These are phyloP conservation scores for Venustaconcha ellipsiformis DNA, from an alignment of 1,140 invertebrate genomes.

Conservation along the genomic window DNA sequence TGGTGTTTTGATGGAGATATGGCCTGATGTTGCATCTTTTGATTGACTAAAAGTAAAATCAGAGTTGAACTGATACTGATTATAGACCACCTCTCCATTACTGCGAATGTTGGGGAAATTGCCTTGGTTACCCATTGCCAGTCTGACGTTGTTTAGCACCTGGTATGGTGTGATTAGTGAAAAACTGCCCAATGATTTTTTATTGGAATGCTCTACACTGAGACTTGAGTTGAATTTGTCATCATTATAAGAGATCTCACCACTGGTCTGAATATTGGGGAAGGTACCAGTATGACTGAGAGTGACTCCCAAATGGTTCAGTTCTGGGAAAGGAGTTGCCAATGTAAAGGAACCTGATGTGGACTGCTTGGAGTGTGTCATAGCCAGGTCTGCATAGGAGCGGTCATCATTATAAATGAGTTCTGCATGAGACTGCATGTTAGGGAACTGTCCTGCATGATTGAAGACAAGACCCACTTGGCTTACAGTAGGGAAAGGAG, in stretches of 20 bases:
- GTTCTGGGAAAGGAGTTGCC: conserved; percentile 8
- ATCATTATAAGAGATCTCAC: conserved; percentile 5
- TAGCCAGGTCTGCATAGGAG: conserved; percentile 3
- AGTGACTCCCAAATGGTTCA: conserved; percentile 15
- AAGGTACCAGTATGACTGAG: conserved; percentile 29
- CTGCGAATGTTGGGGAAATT: conserved; percentile 23
- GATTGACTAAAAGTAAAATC: conserved; percentile 13
- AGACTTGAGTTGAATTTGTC: too few relatives aligned
- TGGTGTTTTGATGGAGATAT: conserved; percentile 15
- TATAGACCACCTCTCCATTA: conserved; percentile 18
- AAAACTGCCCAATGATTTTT: too few relatives aligned
- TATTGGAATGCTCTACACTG: too few relatives aligned
- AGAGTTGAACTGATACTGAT: conserved; percentile 9
- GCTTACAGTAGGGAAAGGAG: conserved; percentile 25
- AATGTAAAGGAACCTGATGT: conserved; percentile 27
- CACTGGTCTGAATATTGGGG: conserved; percentile 18
- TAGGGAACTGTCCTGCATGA: conserved; percentile 16
- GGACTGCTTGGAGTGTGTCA: conserved; percentile 9
- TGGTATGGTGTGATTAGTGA: too few relatives aligned
- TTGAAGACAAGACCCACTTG: conserved; percentile 22
- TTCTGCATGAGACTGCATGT: conserved; percentile 18
- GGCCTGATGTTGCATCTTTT: too few relatives aligned
- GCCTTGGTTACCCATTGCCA: conserved; percentile 1
- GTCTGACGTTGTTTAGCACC: too few relatives aligned
- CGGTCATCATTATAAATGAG: conserved; percentile 22